Base-by-base conservation (phyloP, 2,113 vertebrate genomes). In the Charina bottae region DNA sequence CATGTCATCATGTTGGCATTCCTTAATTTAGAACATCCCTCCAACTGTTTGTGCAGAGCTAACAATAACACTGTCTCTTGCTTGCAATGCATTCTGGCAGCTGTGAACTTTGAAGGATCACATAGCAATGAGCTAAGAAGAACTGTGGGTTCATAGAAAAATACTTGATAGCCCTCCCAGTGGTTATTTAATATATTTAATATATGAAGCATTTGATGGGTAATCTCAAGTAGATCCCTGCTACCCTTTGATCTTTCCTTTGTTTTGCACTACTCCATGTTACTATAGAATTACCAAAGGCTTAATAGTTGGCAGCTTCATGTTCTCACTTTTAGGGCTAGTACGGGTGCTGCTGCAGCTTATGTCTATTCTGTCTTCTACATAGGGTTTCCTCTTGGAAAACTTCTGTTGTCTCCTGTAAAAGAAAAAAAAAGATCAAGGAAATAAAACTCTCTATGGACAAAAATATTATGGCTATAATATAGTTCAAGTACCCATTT, bases 281-380 rank as follows among this genome's bases (percentile, higher is more conserved):
- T 95, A 95, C 95, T 93, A 78, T 78, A 93, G 91, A 88, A 89
- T 98, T 97, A 99, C 99, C 98, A 64, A 97, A 90, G 97, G 97
- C 49, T 97, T 92, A 37, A 94, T 97, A 93, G 95, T 92, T 0
- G 96, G 95, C 85, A 95, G 95, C 83, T 91, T 95, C 93, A 95
- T 95, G 0, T 95, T 97, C 93, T 97, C 91, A 9, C 85, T 96
- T 87, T 96, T 96, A 83, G 97, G 94, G 0, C 56, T 94, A 90
- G 93, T 97, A 49, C 97, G 94, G 0, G 49, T 94, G 90, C 92
- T 97, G 42, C 10, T 54, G 86, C 94, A 0, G 24, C 88, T 98
- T 93, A 93, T 97, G 33, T n/a, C 96, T 94, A 97, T 95, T 89
- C 97, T 94, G 0, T 96, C 95, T 88, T 98, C 98, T 93, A 95